Evolutionary conservation across 2,888 invertebrate genomes (phyloP).

Genomic region (Melanchra persicariae): DNA sequence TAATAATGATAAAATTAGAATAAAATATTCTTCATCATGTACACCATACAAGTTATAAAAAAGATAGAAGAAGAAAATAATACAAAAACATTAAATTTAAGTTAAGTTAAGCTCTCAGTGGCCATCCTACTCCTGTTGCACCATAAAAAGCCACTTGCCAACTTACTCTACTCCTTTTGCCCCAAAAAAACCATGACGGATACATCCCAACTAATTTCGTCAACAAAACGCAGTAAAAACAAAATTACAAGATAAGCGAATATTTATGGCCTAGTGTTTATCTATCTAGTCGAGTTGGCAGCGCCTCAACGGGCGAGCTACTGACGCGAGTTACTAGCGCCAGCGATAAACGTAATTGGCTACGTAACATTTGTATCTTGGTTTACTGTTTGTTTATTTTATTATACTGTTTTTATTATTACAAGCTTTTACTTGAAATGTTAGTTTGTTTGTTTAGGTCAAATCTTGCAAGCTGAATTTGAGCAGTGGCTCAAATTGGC

Average conservation of each 20-base stretch:
- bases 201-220: conserved; percentile 58
- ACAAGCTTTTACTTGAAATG: too few species aligned
- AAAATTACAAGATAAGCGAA: conserved; percentile 62
- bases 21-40: too few species aligned
- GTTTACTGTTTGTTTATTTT: background rate
- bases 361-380: conserved; percentile 20
- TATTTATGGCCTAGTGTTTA: conserved; percentile 66
- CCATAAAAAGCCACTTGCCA: background rate
- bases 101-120: background rate
- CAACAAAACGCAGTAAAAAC: conserved; percentile 54
- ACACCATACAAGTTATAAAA: too few species aligned
- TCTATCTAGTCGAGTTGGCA: conserved; percentile 70
- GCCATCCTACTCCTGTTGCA: too few species aligned
- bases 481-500: too few species aligned
- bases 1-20: too few species aligned
- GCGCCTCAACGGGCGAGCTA: conserved; percentile 59
- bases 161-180: background rate
- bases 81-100: background rate
- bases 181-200: conserved; percentile 24
- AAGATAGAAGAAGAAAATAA: too few species aligned
- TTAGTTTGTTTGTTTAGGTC: too few species aligned
- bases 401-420: background rate
- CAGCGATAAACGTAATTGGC: conserved; percentile 51
- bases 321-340: conserved; percentile 51
- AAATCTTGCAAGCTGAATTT: too few species aligned